Percentiles rank a stretch among this genome's conserved stretches.
Conservation (phyloP, 2,113 vertebrate species). For the Spilogale gracilis region DNA sequence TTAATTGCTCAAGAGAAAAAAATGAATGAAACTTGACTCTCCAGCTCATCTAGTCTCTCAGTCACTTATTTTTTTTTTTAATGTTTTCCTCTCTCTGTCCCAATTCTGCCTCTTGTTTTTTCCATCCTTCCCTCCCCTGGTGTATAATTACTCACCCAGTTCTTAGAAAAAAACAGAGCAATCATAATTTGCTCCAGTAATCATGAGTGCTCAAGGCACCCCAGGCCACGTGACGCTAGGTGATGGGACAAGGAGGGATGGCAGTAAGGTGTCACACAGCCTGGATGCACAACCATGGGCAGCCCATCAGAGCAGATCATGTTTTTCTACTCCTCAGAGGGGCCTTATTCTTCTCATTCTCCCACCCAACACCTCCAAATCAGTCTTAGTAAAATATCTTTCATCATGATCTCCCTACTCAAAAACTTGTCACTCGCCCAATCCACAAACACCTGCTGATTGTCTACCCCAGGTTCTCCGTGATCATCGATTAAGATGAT, state of each 20-base stretch:
- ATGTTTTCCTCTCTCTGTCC: background rate
- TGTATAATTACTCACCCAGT: background rate
- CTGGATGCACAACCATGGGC: background rate
- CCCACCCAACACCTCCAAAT: background rate
- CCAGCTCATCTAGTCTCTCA: background rate
- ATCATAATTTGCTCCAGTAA: background rate
- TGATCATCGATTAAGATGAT: background rate
- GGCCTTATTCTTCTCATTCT: background rate
- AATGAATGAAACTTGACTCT: background rate
- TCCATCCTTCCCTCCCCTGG: too few relatives aligned
- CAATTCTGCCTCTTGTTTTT: background rate
- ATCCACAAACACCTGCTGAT: background rate
- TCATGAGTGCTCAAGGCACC: accelerated
- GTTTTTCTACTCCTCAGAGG: background rate
- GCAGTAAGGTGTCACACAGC: too few relatives aligned
- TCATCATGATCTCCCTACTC: background rate
- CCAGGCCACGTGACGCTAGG: background rate
- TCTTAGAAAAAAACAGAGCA: background rate
- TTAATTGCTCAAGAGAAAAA: background rate
- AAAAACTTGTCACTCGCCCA: slow-evolving; percentile 13
- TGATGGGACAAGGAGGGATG: background rate
- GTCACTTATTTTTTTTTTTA: background rate
- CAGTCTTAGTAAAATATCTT: background rate
- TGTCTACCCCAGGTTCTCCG: background rate
- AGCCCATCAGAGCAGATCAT: background rate